These are phyloP conservation scores for Chromoteleia sp. DNA, from an alignment of 2,888 invertebrate species.

Conservation along the genomic window DNA sequence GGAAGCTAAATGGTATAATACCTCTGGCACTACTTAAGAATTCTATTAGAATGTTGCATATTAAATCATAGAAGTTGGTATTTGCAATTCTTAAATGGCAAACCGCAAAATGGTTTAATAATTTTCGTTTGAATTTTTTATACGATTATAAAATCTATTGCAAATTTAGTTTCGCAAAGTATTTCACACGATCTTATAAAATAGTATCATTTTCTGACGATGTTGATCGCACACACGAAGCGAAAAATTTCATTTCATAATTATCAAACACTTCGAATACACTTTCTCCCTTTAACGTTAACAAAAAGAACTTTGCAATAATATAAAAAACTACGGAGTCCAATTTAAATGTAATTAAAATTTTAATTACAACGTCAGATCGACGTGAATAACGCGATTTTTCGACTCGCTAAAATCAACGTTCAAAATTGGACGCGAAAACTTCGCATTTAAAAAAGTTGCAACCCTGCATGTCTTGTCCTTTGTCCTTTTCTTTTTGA, in stretches of 20 bases:
- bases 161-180: not conserved
- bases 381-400: constrained; percentile 24
- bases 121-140: not conserved
- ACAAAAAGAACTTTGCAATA: not conserved
- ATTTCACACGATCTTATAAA: too few relatives aligned
- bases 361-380: constrained; percentile 30
- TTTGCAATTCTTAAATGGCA: constrained; percentile 16
- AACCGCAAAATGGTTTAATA: constrained; percentile 19
- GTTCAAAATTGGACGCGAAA: not conserved
- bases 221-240: too few relatives aligned
- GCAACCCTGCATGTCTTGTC: constrained; percentile 16
- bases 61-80: constrained; percentile 36
- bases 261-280: not conserved
- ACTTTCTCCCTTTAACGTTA: not conserved
- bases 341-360: constrained; percentile 37
- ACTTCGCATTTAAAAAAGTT: constrained; percentile 11
- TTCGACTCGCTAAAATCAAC: constrained; percentile 1
- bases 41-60: constrained; percentile 60
- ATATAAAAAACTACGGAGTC: not conserved
- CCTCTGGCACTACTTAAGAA: constrained; percentile 45
- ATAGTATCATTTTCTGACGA: too few relatives aligned
- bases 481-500: constrained; percentile 32
- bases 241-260: not conserved
- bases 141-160: not conserved
- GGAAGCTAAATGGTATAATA: constrained; percentile 43